Conservation (phyloP, 2,113 vertebrate species). For the Crocuta crocuta region DNA sequence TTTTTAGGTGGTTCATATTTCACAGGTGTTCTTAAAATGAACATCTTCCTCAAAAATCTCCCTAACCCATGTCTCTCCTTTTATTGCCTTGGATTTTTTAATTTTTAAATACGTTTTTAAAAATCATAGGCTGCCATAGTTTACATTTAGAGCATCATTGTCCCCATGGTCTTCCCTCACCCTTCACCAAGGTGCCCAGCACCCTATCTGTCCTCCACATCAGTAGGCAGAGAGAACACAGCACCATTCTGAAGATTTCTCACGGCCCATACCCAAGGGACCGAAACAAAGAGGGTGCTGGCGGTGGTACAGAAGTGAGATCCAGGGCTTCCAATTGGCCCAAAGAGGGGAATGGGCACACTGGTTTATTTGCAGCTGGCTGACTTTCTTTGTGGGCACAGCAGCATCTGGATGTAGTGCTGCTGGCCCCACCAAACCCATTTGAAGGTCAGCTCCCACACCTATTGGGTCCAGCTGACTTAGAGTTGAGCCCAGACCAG, state of each 20-base stretch:
- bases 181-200: not conserved
- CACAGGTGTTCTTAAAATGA: conserved; percentile 80
- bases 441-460: not conserved
- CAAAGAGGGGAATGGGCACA: not conserved
- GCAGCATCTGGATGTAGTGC: too few relatives aligned
- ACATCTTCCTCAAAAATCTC: not conserved
- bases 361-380: not conserved
- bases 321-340: not conserved
- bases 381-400: not conserved
- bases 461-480: not conserved
- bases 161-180: not conserved
- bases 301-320: not conserved
- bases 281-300: not conserved
- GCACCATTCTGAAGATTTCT: not conserved
- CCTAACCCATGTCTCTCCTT: not conserved
- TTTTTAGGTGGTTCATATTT: conserved; percentile 83
- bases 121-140: not conserved
- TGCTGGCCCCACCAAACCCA: not conserved
- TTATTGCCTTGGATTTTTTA: not conserved
- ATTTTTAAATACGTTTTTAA: not conserved
- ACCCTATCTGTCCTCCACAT: not conserved
- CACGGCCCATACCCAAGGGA: not conserved
- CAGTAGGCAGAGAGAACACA: not conserved
- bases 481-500: not conserved
- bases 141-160: not conserved